Base-by-base conservation (phyloP, 1,140 invertebrate genomes). In the Drosophila eugracilis region DNA sequence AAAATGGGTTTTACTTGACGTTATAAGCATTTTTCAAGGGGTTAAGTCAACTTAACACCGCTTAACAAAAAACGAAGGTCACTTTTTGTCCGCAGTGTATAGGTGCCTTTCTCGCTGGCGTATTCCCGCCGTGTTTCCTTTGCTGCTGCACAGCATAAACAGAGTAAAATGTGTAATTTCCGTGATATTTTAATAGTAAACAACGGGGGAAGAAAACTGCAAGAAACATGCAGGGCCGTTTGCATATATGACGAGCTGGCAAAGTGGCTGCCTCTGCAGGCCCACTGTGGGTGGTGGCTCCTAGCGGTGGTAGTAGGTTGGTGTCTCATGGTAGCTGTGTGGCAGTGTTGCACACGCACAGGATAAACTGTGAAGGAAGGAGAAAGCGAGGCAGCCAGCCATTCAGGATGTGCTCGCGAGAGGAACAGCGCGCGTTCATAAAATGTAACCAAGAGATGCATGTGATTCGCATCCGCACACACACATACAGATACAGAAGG, bases 141-240 rank as follows among this genome's bases (percentile, higher is more conserved):
- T 47, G 66, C 49, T 48, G 36, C 67, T 63, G 78, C 77, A 77
- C 69, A 67, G 83, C 78, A 86, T 88, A 86, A 86, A 83, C 78
- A 78, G 72, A 88, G 83, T 89, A 89, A 88, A 88, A 88, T 89
- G 83, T 88, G 83, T 89, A 88, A 88, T 88, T 88, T 88, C 83
- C 83, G 83, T 88, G 83, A 88, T 88, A 88, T 88, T 88, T 88
- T 88, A 89, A 88, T 88, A 77, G 83, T 89, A 88, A 88, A 88
- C 83, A 88, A 72, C 75, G 70, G 70, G 58, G 34, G 57, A 78
- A 70, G 78, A 86, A 81, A 67, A 78, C 69, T 53, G 78, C 75
- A 86, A 83, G 78, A 52, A 75, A 50, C 74, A 86, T 63, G 69
- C 63, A 65, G 45, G 36, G 53, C 74, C 54, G 67, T 77, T 81